Percentiles rank a stretch among this genome's conserved stretches.
phyloP scores from a whole-genome alignment of 2,113 vertebrate genomes.

The Corapipo altera region DNA sequence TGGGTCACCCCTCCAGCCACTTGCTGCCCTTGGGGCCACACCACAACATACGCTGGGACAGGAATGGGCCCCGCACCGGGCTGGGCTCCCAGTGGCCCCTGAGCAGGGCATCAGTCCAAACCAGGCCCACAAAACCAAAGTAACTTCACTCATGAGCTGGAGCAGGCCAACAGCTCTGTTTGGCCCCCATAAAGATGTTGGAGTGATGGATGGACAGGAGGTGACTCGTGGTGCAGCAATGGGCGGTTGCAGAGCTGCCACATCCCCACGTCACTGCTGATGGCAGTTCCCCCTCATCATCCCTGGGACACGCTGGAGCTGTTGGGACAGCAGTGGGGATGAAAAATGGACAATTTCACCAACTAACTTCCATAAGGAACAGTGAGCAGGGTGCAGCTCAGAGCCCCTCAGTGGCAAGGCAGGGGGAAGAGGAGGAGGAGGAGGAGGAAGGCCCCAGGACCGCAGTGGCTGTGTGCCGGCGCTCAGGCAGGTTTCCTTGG shows the following conservation, averaged over 20 bases:
- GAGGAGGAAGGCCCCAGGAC: background rate
- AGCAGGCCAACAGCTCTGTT: background rate
- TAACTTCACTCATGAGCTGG: background rate
- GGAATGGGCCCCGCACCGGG: rapidly evolving
- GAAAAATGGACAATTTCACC: background rate
- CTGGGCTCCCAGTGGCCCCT: background rate
- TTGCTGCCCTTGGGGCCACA: background rate
- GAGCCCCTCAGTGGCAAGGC: background rate
- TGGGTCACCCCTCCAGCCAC: background rate
- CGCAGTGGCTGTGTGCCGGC: background rate
- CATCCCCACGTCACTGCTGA: rapidly evolving
- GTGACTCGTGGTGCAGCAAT: rapidly evolving
- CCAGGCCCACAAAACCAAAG: background rate
- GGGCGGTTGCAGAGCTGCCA: rapidly evolving
- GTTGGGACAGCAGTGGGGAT: rapidly evolving
- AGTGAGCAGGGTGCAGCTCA: background rate
- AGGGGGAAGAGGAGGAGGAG: background rate
- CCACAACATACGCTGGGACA: background rate
- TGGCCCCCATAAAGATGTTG: rapidly evolving
- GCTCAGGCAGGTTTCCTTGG: conserved; percentile 55
- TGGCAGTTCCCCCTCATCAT: rapidly evolving
- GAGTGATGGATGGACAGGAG: rapidly evolving
- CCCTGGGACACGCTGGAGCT: rapidly evolving
- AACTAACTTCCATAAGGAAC: background rate
- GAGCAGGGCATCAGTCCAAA: rapidly evolving